Percentiles rank a stretch among this genome's conserved stretches.
phyloP scores from a whole-genome alignment of 2,113 vertebrate genomes.

The Caracal caracal region DNA sequence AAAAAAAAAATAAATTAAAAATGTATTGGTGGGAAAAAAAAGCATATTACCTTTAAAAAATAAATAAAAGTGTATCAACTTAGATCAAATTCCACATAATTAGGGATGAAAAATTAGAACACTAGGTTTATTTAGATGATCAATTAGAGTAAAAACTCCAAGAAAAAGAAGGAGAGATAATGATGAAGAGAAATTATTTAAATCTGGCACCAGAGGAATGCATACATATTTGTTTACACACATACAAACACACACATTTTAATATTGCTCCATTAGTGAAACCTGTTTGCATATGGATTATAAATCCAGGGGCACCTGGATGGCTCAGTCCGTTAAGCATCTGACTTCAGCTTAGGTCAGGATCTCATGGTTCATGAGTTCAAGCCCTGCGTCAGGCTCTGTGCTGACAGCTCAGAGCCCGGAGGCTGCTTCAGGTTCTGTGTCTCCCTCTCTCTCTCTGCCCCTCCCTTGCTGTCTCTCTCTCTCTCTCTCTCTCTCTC shows the following conservation, averaged over 20 bases:
- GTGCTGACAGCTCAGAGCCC: no score
- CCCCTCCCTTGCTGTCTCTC: no score
- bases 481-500: no score
- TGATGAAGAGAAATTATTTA: slow-evolving; percentile 16
- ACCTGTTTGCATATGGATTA: background rate
- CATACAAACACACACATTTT: background rate
- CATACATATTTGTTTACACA: background rate
- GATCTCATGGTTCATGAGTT: no score
- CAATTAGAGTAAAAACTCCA: background rate
- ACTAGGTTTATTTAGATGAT: background rate
- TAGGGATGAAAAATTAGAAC: slow-evolving; percentile 3
- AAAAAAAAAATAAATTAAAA: background rate
- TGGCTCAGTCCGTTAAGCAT: no score
- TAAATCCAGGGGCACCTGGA: background rate
- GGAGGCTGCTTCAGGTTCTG: no score
- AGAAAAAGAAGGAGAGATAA: slow-evolving; percentile 23
- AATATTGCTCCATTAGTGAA: background rate
- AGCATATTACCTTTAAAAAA: background rate
- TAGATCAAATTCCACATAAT: background rate
- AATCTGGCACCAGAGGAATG: background rate
- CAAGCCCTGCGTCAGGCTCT: no score
- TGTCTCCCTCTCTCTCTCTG: no score
- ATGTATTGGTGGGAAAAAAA: background rate
- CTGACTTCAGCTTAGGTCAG: no score
- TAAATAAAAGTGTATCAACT: background rate